Evolutionary conservation across 92 coral and sea anemone genomes (phyloP), one percentile per base, ranked within the genome.

Genomic region (Siderastrea siderea): DNA sequence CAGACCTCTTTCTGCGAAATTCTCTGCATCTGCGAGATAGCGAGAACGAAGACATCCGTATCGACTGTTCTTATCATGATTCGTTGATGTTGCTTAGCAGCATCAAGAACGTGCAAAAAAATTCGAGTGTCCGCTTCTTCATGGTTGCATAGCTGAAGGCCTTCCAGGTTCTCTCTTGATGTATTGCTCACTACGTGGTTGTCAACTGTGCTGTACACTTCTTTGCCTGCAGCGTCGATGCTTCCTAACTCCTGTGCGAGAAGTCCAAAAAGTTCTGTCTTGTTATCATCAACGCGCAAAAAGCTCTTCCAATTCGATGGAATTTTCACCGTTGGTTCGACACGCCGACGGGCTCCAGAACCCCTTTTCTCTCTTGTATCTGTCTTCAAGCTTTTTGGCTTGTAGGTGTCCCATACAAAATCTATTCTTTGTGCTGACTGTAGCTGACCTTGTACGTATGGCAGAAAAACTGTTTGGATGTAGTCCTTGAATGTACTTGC

Each of bases 261-360:
- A 26, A 26, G 38, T 26, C 38, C 38, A 26, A 26, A 26, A 26
- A 26, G 38, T 26, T 26, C 38, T 5, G 71, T 60, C 50, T 85
- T 85, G 75, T 85, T 85, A 50, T 85, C 74, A 58, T 59, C 72
- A 43, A 79, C 84, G 38, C 1, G 71, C 55, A 82, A 50, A n/a
- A 88, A 88, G 78, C 83, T 81, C 71, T 88, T 81, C 88, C 88
- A 88, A 79, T 88, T 88, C 7, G 79, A 9, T 67, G 88, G 92
- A 49, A 75, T 68, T 59, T 81, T 75, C 68, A 76, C 87, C 45
- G 69, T 38, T 4, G 71, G 78, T 6, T 84, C 79, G 46, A 74
- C 92, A 67, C 79, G 79, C 45, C 79, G 78, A 63, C 87, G 62
- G 58, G 91, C 71, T 63, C 87, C 83, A 81, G 87, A 64, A 17